Conservation (phyloP, 2,113 vertebrate species). For the Alethe castanea region DNA sequence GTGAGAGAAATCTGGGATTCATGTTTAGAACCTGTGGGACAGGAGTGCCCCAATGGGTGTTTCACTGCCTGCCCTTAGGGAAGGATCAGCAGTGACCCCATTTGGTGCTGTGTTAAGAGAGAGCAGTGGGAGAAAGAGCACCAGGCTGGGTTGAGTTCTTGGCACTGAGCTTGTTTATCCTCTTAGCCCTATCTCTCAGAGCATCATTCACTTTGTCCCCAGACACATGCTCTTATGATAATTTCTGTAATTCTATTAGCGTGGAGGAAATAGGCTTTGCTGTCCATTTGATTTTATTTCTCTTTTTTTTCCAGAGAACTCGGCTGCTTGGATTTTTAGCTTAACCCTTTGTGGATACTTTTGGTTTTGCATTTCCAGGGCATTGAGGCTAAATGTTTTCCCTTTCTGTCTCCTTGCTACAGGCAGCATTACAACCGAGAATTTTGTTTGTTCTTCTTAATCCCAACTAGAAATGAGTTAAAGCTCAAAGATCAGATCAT, state of each 20-base stretch:
- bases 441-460: background rate
- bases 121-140: background rate
- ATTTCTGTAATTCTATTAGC: slow-evolving; percentile 61
- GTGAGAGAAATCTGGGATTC: background rate
- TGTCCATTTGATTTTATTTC: slow-evolving; percentile 38
- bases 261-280: slow-evolving; percentile 49
- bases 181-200: background rate
- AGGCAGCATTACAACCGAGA: background rate
- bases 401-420: background rate
- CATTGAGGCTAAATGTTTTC: background rate
- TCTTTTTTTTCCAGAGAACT: background rate
- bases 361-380: background rate
- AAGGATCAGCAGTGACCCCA: background rate
- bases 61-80: background rate
- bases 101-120: background rate
- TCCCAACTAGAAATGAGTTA: background rate
- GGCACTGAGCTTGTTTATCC: slow-evolving; percentile 22
- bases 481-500: background rate
- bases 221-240: slow-evolving; percentile 44
- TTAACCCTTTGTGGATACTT: slow-evolving; percentile 40
- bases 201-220: slow-evolving; percentile 24
- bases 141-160: background rate
- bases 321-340: background rate
- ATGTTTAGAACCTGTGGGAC: background rate
- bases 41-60: background rate